Percentiles rank a stretch among this genome's conserved stretches.
phyloP scores from a whole-genome alignment of 35 echinoderm and acorn worm species.

The Lytechinus variegatus region DNA sequence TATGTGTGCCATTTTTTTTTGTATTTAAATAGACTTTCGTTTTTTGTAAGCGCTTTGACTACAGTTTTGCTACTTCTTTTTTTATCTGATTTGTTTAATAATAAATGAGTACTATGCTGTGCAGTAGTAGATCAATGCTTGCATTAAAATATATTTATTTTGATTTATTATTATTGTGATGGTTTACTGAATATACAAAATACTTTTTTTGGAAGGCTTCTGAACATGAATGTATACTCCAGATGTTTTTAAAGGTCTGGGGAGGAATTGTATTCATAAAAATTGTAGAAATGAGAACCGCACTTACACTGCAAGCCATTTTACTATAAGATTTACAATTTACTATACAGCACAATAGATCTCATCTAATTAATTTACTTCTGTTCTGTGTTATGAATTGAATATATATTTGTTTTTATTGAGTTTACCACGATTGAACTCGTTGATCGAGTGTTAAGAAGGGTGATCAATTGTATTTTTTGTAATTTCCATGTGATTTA shows the following conservation, averaged over 20 bases:
- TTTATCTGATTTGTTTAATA: not conserved
- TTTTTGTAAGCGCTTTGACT: not conserved
- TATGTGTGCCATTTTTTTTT: not conserved
- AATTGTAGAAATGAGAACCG: too few relatives aligned
- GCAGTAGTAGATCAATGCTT: not conserved
- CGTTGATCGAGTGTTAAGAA: not conserved
- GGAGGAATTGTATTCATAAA: too few relatives aligned
- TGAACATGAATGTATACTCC: too few relatives aligned
- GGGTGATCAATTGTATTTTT: not conserved
- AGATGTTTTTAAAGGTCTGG: too few relatives aligned
- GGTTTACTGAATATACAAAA: too few relatives aligned
- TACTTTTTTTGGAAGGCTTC: too few relatives aligned
- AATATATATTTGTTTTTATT: not conserved
- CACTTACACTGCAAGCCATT: too few relatives aligned
- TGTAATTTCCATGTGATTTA: not conserved
- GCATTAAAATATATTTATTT: too few relatives aligned
- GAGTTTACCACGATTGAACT: not conserved
- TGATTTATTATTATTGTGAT: too few relatives aligned
- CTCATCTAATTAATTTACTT: not conserved
- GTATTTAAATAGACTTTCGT: not conserved
- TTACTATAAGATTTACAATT: not conserved
- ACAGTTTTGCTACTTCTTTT: not conserved
- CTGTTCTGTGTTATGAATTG: not conserved
- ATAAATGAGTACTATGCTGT: not conserved
- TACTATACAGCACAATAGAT: not conserved